These are phyloP conservation scores for Cyanoramphus novaezelandiae DNA, from an alignment of 2,113 vertebrate species.

Conservation along the genomic window DNA sequence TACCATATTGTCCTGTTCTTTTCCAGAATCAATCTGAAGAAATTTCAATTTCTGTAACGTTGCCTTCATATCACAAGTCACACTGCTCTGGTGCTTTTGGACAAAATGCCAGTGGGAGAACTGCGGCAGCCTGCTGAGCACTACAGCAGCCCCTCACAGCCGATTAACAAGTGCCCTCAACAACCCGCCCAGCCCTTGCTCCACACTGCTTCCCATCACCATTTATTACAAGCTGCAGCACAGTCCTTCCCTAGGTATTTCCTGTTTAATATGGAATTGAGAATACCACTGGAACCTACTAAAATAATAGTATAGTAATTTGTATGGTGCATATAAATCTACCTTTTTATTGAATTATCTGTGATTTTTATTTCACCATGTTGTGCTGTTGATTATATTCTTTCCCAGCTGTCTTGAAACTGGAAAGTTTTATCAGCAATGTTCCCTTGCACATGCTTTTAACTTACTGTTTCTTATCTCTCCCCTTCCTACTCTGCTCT, in stretches of 20 bases:
- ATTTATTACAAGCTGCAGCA: not conserved
- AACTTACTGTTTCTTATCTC: not conserved
- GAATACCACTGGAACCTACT: not conserved
- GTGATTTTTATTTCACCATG: not conserved
- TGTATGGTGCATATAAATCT: not conserved
- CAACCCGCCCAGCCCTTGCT: not conserved
- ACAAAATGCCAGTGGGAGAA: not conserved
- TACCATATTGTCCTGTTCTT: not conserved
- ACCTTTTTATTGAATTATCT: not conserved
- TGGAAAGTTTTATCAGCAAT: not conserved
- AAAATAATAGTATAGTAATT: not conserved
- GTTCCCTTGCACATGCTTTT: not conserved
- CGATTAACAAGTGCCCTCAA: not conserved
- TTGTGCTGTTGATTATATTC: not conserved
- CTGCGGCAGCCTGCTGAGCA: not conserved
- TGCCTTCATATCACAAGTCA: not conserved
- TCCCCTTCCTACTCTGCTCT: not conserved
- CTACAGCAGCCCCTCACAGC: not conserved
- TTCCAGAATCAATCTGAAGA: conserved; percentile 32
- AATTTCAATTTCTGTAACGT: not conserved
- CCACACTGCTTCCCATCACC: not conserved
- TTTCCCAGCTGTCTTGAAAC: not conserved
- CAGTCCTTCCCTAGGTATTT: not conserved
- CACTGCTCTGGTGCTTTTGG: not conserved
- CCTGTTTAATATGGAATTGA: not conserved